Evolutionary conservation across 1,140 invertebrate genomes (phyloP).

Genomic region (Bombus superbus): DNA sequence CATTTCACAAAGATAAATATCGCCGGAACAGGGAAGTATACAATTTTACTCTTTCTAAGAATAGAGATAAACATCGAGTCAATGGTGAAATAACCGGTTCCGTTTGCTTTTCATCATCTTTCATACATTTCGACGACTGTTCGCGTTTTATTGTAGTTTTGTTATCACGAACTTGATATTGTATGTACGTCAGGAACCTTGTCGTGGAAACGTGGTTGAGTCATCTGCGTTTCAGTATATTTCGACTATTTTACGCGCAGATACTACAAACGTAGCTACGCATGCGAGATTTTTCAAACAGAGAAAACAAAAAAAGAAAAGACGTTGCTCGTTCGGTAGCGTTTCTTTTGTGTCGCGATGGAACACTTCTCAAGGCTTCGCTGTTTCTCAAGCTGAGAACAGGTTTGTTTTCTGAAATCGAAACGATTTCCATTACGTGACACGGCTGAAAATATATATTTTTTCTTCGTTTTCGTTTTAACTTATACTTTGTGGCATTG

Average conservation of each 20-base stretch:
- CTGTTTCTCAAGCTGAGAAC: neutral
- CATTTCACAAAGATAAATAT: neutral
- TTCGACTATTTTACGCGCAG: neutral
- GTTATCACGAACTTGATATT: neutral
- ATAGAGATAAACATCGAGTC: neutral
- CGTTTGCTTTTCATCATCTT: neutral
- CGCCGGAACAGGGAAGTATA: no score
- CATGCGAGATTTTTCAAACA: neutral
- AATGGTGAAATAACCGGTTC: no score
- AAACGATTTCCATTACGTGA: neutral
- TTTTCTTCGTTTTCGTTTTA: neutral
- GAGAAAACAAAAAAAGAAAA: neutral
- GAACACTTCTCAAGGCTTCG: neutral
- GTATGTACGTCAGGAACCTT: neutral
- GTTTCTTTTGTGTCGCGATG: constrained; percentile 8
- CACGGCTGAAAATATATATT: neutral
- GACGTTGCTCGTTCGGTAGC: neutral
- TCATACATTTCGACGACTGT: neutral
- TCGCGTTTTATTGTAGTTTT: neutral
- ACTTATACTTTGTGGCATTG: neutral
- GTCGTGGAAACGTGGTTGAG: neutral
- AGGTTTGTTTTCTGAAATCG: constrained; percentile 6
- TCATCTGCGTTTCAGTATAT: neutral
- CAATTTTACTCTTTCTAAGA: neutral
- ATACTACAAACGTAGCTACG: neutral